Base-by-base conservation (phyloP, 1,140 invertebrate species). In the Tetranychus urticae region DNA sequence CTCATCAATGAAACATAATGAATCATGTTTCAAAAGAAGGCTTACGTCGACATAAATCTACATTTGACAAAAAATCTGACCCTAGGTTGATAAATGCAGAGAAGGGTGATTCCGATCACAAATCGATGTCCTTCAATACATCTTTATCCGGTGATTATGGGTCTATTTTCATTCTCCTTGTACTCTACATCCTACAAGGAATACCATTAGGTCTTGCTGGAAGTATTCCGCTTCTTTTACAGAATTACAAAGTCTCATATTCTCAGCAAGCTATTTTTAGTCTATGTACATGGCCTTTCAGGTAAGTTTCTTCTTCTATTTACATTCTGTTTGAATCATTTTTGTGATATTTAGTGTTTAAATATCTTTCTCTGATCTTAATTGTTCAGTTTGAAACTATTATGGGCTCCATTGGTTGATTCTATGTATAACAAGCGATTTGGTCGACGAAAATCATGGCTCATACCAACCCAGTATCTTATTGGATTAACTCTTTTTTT, bases 391-490 rank as follows among this genome's bases (percentile, higher is more conserved):
- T 75, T 98, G 23, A 99, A 99, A 75, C 73, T 98, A 36, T 70
- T 99, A 52, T 99, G 94, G 96, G 96, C 94, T 3, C 94, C 94
- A 1, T 80, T 98, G 67, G 91, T 98, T 2, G 96, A 99, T 73
- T 85, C 90, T 0, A 69, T 93, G 33, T 97, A 86, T 72, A 80
- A 81, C 47, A 71, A 76, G 33, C 75, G 76, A 64, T 85, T 97
- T 73, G 94, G 94, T 2, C 75, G 93, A 46, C 75, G 94, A 64
- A 99, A 99, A 77, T 88, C 91, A 23, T 99, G 94, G 96, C 77
- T 98, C 5, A 82, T 98, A 46, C 89, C 90, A 1, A 83, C 84
- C 33, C 94, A 98, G 70, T 82, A 81, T 68, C 64, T 79, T 2
- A 79, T 81, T 63, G 79, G 76, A 35, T 70, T 82, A 35, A 79